A percentile compares a stretch with the other conserved stretches of the same genome.
Conservation (phyloP, 2,888 invertebrate genomes). For the Creontiades dilutus region DNA sequence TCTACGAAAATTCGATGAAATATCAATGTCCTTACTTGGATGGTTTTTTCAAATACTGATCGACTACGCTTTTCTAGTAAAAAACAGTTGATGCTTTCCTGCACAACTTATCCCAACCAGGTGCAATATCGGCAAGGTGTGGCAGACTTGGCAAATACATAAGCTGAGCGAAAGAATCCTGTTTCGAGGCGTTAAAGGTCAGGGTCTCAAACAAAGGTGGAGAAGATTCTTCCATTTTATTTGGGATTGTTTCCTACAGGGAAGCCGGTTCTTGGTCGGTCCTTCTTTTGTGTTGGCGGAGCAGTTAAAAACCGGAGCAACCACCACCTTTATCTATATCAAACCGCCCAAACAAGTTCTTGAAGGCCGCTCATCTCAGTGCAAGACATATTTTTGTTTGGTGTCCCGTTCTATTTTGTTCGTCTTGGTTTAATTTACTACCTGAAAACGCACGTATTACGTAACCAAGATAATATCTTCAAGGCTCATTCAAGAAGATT, state of each 20-base stretch:
- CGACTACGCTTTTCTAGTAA: too few species aligned
- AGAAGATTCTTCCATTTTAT: constrained; percentile 11
- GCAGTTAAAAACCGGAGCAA: constrained; percentile 9
- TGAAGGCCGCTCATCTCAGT: neutral
- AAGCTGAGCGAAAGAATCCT: neutral
- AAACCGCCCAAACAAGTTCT: constrained; percentile 1
- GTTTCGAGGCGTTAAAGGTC: neutral
- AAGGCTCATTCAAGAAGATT: too few species aligned
- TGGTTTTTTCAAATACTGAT: too few species aligned
- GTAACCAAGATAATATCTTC: too few species aligned
- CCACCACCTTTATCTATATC: neutral
- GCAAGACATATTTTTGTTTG: neutral
- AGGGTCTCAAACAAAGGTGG: constrained; percentile 3
- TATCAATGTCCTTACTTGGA: too few species aligned
- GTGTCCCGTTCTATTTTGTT: neutral
- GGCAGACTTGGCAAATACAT: neutral
- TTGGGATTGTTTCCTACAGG: neutral
- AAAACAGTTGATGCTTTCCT: too few species aligned
- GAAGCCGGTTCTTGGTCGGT: neutral
- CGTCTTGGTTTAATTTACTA: too few species aligned
- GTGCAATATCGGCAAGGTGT: neutral
- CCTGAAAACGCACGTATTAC: too few species aligned
- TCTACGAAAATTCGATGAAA: too few species aligned
- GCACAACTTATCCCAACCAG: too few species aligned
- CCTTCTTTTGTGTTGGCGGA: neutral